Evolutionary conservation across 2,113 vertebrate species (phyloP), one percentile per base, ranked within the genome.

Genomic region (Cervus canadensis): DNA sequence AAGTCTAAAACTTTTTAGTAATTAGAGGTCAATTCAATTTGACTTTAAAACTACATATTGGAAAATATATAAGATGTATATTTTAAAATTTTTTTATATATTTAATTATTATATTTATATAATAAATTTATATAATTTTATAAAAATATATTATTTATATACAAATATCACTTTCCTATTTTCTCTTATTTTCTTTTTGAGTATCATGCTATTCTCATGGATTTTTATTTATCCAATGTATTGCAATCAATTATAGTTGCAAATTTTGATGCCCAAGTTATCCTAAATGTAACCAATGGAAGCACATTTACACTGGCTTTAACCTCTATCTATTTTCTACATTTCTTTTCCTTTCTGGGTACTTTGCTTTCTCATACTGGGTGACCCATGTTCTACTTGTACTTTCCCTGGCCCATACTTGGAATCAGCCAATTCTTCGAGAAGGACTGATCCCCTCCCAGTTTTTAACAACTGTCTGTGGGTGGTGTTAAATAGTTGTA

Each of bases 1-100:
- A 95, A 85, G 28, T 97, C 85, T 85, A 79, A 92, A 97, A 94
- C 50, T 91, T 84, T 96, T 88, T 90, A 60, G 2, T 83, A 76
- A 78, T 91, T 96, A 57, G 54, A 93, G 71, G 36, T 43, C 36
- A 40, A 71, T 85, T 85, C 9, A 91, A 12, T 52, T 56, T 36
- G 28, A 81, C 64, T 89, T 88, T 48, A 79, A 87, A 79, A 40
- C 8, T 6, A 54, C 15, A 0, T 13, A 17, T 82, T 17, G n/a
- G 50, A 82, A 52, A 33, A 52, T 82, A 52, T 14, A 21, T n/a
- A 82, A 82, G 48, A n/a, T 36, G 33, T 78, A 16, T 78, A 45
- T 45, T 25, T 78, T 48, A 16, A 67, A 67, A 67, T 11, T 67
- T 21, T 67, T n/a, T 67, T 67, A 67, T 67, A n/a, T 67, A 67